phyloP scores from a whole-genome alignment of 2,888 invertebrate genomes.

The Agrypnus murinus region DNA sequence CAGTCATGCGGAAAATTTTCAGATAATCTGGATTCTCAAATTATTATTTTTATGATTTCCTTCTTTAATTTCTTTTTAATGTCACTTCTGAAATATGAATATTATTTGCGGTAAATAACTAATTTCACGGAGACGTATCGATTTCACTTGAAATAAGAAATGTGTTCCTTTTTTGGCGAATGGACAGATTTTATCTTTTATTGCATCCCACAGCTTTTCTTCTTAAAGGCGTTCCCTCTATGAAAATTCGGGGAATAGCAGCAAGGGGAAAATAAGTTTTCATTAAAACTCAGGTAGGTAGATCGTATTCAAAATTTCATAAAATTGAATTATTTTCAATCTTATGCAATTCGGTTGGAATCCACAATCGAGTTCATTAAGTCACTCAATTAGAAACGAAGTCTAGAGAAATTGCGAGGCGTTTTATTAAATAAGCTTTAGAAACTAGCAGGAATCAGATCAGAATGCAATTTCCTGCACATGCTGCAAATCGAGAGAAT shows the following conservation, averaged over 20 bases:
- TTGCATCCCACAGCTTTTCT: no score
- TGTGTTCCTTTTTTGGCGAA: background rate
- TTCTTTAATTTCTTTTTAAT: background rate
- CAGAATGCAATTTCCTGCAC: slow-evolving; percentile 38
- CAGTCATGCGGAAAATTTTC: slow-evolving; percentile 40
- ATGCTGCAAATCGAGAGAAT: slow-evolving; percentile 41
- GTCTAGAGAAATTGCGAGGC: slow-evolving; percentile 5
- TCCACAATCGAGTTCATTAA: slow-evolving; percentile 23
- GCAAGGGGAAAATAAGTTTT: background rate
- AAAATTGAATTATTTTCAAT: slow-evolving; percentile 19
- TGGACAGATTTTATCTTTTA: no score
- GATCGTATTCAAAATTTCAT: background rate
- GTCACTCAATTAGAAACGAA: slow-evolving; percentile 30
- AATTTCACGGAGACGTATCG: background rate
- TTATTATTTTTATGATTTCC: background rate
- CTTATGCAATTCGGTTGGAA: slow-evolving; percentile 14
- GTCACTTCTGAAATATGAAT: background rate
- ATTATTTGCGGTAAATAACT: background rate
- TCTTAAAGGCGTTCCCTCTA: background rate
- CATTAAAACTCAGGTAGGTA: background rate
- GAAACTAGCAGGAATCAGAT: slow-evolving; percentile 31
- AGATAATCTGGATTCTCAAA: slow-evolving; percentile 32
- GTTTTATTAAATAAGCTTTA: slow-evolving; percentile 39
- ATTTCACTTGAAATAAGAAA: background rate
- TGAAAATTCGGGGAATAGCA: background rate